Evolutionary conservation across 2,113 vertebrate species (phyloP).

Genomic region (Rostratula benghalensis): DNA sequence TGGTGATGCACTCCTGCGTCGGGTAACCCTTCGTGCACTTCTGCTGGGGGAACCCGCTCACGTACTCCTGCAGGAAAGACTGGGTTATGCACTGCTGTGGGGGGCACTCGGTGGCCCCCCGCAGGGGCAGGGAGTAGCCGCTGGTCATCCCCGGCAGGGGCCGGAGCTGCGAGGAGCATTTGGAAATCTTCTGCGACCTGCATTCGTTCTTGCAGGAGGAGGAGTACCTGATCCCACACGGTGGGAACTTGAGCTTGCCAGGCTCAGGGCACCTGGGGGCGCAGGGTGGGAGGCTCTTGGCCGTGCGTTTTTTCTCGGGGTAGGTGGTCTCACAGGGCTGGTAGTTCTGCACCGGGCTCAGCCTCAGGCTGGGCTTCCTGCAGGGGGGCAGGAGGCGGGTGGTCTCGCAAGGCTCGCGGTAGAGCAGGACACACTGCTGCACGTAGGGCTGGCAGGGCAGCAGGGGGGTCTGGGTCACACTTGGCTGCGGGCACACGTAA

Average conservation of each 20-base stretch:
- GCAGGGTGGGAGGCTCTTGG: slow-evolving; percentile 3
- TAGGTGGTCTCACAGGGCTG: neutral
- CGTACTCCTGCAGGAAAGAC: neutral
- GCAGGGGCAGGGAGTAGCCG: neutral
- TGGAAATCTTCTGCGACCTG: neutral
- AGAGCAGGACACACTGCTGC: neutral
- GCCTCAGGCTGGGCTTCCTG: neutral
- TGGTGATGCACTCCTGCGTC: neutral
- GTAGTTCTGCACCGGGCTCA: neutral
- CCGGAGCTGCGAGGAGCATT: accelerated
- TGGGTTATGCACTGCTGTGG: neutral
- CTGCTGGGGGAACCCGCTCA: neutral
- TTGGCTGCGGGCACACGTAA: neutral
- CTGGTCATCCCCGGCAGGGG: neutral
- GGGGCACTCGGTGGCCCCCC: neutral
- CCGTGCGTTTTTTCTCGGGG: accelerated
- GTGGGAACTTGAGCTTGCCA: neutral
- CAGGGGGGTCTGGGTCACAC: accelerated
- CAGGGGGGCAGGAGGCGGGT: neutral
- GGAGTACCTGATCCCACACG: neutral
- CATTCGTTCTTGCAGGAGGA: neutral
- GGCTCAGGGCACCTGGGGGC: neutral
- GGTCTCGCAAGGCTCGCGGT: neutral
- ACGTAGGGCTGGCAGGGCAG: neutral
- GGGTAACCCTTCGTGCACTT: slow-evolving; percentile 41